Conservation (phyloP, 2,888 invertebrate species). For the Eupithecia subumbrata region DNA sequence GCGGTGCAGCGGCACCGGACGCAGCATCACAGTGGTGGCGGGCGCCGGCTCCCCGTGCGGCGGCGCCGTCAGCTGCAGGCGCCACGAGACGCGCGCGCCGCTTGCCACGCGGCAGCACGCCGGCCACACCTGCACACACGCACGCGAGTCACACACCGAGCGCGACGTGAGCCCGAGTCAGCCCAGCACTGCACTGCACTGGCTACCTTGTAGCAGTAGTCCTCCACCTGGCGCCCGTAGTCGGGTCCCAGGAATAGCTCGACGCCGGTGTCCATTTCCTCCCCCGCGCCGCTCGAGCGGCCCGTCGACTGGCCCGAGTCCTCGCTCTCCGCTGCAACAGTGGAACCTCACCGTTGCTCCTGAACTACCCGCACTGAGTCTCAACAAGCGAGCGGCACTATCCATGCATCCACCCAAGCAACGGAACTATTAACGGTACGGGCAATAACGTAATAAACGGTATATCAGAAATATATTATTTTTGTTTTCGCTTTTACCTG, state of each 20-base stretch:
- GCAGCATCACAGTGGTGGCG: background rate
- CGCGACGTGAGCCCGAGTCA: background rate
- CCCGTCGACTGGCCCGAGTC: background rate
- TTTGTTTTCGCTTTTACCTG: no score
- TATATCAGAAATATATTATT: no score
- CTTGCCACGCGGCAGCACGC: slow-evolving; percentile 41
- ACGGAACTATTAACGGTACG: no score
- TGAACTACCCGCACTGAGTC: no score
- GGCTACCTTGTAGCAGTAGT: slow-evolving; percentile 50
- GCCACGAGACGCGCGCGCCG: slow-evolving; percentile 49
- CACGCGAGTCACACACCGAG: background rate
- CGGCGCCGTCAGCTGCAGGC: slow-evolving; percentile 42
- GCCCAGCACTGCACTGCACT: background rate
- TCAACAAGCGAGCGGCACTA: no score
- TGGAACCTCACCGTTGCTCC: background rate
- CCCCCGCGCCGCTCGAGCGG: slow-evolving; percentile 16
- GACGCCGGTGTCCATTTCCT: slow-evolving; percentile 59
- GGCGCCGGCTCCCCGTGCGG: slow-evolving; percentile 30
- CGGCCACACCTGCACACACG: slow-evolving; percentile 51
- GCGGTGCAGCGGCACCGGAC: background rate
- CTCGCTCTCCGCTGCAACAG: background rate
- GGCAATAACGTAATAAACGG: no score
- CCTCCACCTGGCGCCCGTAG: slow-evolving; percentile 53
- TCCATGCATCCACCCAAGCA: no score
- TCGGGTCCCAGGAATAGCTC: slow-evolving; percentile 64